Percentiles rank a stretch among this genome's conserved stretches.
Evolutionary conservation across 2,797 vertebrate genomes (phyloP).

Genomic region (Amblyraja radiata): DNA sequence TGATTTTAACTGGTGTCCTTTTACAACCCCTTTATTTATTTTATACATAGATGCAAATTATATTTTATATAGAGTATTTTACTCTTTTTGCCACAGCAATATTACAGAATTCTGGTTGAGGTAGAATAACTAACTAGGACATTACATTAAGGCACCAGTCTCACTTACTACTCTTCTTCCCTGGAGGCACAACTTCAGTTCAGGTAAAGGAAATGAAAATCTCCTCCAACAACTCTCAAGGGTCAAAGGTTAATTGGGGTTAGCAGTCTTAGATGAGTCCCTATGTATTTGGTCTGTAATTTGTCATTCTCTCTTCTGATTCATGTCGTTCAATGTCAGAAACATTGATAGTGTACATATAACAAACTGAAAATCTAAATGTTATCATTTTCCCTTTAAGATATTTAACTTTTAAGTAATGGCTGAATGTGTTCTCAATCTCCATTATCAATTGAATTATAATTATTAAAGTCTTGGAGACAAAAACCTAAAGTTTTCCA

Average conservation of each 20-base stretch:
- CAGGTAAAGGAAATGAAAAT: constrained; percentile 38
- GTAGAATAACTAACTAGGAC: constrained; percentile 29
- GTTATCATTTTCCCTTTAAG: constrained; percentile 36
- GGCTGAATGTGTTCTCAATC: not conserved
- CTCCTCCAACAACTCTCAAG: constrained; percentile 21
- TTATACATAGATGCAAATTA: not conserved
- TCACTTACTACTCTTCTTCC: constrained; percentile 35
- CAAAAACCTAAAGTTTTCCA: not conserved
- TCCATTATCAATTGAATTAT: constrained; percentile 15
- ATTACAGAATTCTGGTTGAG: not conserved
- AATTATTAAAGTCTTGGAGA: not conserved
- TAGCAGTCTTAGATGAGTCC: constrained; percentile 34
- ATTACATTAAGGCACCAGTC: constrained; percentile 28
- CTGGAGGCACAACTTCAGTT: constrained; percentile 25
- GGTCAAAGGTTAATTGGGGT: constrained; percentile 37
- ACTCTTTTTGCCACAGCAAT: not conserved
- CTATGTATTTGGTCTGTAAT: constrained; percentile 35
- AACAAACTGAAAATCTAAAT: constrained; percentile 25
- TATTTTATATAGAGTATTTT: not conserved
- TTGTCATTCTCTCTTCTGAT: constrained; percentile 29
- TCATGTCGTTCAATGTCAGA: constrained; percentile 32
- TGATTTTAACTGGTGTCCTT: not conserved
- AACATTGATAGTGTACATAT: constrained; percentile 27
- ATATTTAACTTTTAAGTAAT: constrained; percentile 36
- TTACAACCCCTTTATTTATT: not conserved